phyloP scores from a whole-genome alignment of 1,140 invertebrate genomes.

The Trachymyrmex cornetzi region DNA sequence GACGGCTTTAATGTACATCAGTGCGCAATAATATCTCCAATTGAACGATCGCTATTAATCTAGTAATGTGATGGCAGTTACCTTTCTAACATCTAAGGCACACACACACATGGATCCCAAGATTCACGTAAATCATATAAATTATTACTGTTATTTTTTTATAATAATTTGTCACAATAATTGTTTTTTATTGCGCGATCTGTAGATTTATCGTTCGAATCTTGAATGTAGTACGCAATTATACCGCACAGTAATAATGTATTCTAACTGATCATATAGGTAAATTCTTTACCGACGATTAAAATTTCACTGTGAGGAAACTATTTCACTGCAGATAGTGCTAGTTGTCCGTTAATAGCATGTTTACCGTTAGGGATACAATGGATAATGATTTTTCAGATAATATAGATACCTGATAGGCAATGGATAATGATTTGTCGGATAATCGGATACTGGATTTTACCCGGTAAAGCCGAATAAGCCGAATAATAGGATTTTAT shows the following conservation, averaged over 20 bases:
- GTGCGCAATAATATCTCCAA: too few species aligned
- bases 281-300: slow-evolving; percentile 11
- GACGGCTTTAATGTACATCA: too few species aligned
- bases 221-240: not conserved
- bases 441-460: too few species aligned
- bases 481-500: too few species aligned
- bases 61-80: too few species aligned
- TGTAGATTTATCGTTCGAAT: not conserved
- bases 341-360: not conserved
- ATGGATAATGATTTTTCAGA: too few species aligned
- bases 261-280: not conserved
- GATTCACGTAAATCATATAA: not conserved
- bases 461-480: too few species aligned
- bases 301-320: not conserved
- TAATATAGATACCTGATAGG: too few species aligned
- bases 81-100: not conserved
- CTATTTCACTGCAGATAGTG: not conserved
- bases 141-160: not conserved
- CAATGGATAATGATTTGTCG: too few species aligned
- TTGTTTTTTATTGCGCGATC: not conserved
- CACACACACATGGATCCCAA: not conserved
- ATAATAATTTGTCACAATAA: not conserved
- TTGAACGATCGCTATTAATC: too few species aligned
- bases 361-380: too few species aligned
- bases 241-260: not conserved